phyloP scores from a whole-genome alignment of 1,140 invertebrate genomes.

The Cydia amplana region DNA sequence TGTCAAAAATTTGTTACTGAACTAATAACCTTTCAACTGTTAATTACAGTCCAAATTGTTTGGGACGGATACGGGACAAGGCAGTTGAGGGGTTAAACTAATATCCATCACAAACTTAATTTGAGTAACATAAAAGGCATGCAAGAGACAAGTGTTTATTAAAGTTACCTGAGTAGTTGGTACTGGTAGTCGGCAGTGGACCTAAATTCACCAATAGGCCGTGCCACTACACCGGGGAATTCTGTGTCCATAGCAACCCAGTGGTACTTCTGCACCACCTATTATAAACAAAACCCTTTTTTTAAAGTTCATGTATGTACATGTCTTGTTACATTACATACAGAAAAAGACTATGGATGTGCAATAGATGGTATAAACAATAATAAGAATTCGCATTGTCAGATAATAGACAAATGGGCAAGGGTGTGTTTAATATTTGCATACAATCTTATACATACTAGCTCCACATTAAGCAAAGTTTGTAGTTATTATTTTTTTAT shows the following conservation, averaged over 20 bases:
- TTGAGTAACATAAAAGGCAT: neutral
- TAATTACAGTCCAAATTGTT: too few relatives aligned
- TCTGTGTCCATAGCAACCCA: conserved; percentile 99
- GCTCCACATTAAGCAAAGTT: too few relatives aligned
- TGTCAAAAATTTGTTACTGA: too few relatives aligned
- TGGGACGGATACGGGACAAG: too few relatives aligned
- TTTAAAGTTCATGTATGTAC: neutral
- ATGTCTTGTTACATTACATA: conserved; percentile 26
- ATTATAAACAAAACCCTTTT: neutral
- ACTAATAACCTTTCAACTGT: too few relatives aligned
- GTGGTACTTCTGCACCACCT: conserved; percentile 95
- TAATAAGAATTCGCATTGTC: neutral
- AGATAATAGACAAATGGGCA: conserved; percentile 21
- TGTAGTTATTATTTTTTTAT: too few relatives aligned
- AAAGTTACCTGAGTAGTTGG: conserved; percentile 86
- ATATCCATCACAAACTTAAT: too few relatives aligned
- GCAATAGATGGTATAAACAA: neutral
- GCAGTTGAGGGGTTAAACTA: too few relatives aligned
- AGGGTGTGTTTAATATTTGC: neutral
- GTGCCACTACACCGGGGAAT: conserved; percentile 98
- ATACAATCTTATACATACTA: too few relatives aligned
- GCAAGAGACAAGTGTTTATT: neutral
- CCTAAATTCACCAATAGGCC: conserved; percentile 97
- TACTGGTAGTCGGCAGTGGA: conserved; percentile 98
- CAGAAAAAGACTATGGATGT: neutral